These are phyloP conservation scores for Rhabditophanes sp. DNA, from an alignment of 2,888 invertebrate genomes.

Conservation along the genomic window DNA sequence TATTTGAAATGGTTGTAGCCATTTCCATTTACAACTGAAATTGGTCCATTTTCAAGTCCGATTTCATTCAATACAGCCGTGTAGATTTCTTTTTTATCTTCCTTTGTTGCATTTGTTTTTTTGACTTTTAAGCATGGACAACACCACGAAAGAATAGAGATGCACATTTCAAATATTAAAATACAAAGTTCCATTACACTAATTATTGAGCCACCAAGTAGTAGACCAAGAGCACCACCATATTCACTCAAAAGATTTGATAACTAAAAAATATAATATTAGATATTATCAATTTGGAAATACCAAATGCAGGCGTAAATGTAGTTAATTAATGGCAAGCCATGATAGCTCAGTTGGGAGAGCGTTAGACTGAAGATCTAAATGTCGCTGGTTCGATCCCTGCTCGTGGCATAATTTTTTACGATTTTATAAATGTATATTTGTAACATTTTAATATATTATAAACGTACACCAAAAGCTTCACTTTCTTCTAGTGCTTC, in stretches of 20 bases:
- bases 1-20: no score
- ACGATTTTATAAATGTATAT: slow-evolving; percentile 1
- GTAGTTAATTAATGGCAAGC: no score
- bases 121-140: slow-evolving; percentile 5
- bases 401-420: slow-evolving; percentile 33
- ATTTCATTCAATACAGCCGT: no score
- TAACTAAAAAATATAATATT: slow-evolving; percentile 9
- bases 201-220: slow-evolving; percentile 29
- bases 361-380: slow-evolving; percentile 45
- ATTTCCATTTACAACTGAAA: no score
- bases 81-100: no score
- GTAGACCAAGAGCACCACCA: slow-evolving; percentile 30
- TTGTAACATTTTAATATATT: slow-evolving; percentile 1
- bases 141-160: slow-evolving; percentile 9
- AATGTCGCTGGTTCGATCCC: slow-evolving; percentile 44
- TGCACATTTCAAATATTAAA: slow-evolving; percentile 7
- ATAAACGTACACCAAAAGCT: slow-evolving; percentile 25
- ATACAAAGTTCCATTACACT: slow-evolving; percentile 25
- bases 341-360: slow-evolving; percentile 44
- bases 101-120: no score
- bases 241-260: slow-evolving; percentile 37
- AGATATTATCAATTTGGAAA: background rate
- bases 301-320: no score
- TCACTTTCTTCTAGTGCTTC: slow-evolving; percentile 32
- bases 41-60: no score